Percentiles rank a stretch among this genome's conserved stretches.
Evolutionary conservation across 2,797 vertebrate genomes (phyloP).

Genomic region (Ptychobarbus kaznakovi): DNA sequence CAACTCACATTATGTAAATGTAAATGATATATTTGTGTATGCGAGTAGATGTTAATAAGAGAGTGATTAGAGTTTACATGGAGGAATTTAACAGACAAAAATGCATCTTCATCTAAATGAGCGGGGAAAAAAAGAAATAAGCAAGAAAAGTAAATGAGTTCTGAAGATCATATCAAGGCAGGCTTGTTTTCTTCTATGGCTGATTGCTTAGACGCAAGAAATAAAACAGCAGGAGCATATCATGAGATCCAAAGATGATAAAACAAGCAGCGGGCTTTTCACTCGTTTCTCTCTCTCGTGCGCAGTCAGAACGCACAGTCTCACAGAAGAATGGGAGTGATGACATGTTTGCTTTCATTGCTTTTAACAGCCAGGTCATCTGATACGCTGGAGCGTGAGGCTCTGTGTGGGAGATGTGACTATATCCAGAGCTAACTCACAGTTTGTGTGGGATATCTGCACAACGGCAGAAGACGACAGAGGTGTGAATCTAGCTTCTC

Average conservation of each 20-base stretch:
- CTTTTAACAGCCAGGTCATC: conserved; percentile 31
- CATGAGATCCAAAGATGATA: conserved; percentile 16
- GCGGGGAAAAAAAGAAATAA: conserved; percentile 2
- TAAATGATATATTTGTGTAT: conserved; percentile 36
- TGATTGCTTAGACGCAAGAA: not conserved
- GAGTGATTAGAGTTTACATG: conserved; percentile 1
- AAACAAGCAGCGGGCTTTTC: conserved; percentile 1
- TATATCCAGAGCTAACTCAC: conserved; percentile 50
- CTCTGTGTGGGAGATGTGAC: conserved; percentile 49
- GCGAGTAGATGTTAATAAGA: conserved; percentile 9
- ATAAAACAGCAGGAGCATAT: conserved; percentile 26
- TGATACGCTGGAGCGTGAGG: conserved; percentile 30
- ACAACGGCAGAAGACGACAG: conserved; percentile 27
- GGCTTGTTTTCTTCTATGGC: conserved; percentile 5
- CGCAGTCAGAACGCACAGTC: conserved; percentile 3
- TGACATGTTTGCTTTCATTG: conserved; percentile 22
- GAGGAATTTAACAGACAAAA: not conserved
- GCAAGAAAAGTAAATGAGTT: conserved; percentile 17
- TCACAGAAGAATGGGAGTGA: conserved; percentile 12
- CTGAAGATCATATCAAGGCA: not conserved
- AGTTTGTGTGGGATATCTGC: conserved; percentile 55
- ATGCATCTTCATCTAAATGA: not conserved
- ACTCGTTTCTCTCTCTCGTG: not conserved
- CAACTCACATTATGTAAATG: conserved; percentile 11
- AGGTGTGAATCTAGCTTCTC: conserved; percentile 43